Conservation (phyloP, 1,140 invertebrate genomes). For the Agrypnia vestita region DNA sequence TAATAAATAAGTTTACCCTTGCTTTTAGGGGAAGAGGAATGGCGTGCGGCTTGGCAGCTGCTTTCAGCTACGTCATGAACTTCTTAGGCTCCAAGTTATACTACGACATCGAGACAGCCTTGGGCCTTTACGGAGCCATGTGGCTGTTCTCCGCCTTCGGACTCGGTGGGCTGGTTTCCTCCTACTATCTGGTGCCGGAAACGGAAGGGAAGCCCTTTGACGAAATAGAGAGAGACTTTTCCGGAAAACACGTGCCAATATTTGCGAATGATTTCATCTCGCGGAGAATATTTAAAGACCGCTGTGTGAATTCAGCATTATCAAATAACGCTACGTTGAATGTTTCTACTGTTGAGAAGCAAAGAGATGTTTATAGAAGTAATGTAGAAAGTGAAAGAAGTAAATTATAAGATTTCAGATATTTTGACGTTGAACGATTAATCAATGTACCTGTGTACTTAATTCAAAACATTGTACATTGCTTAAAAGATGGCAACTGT, state of each 20-base stretch:
- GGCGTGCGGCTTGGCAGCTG: slow-evolving; percentile 75
- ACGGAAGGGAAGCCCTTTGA: slow-evolving; percentile 84
- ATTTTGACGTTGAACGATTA: no score
- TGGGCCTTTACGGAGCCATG: slow-evolving; percentile 75
- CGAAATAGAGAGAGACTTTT: slow-evolving; percentile 79
- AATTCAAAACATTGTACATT: no score
- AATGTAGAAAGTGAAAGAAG: background rate
- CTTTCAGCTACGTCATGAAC: slow-evolving; percentile 75
- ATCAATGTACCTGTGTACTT: no score
- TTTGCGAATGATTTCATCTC: slow-evolving; percentile 69
- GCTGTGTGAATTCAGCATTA: background rate
- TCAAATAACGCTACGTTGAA: background rate
- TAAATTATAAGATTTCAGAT: slow-evolving; percentile 4
- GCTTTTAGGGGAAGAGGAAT: slow-evolving; percentile 71
- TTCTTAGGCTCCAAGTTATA: slow-evolving; percentile 79
- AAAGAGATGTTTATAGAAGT: background rate
- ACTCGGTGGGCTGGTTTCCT: slow-evolving; percentile 74
- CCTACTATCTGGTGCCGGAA: slow-evolving; percentile 83
- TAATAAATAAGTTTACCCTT: no score
- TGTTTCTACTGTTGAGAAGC: slow-evolving; percentile 39
- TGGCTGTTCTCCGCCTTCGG: slow-evolving; percentile 77
- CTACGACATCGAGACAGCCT: slow-evolving; percentile 68
- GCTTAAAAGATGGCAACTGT: no score
- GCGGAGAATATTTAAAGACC: slow-evolving; percentile 53
- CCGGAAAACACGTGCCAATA: slow-evolving; percentile 67